Percentiles rank a stretch among this genome's conserved stretches.
Conservation (phyloP, 1,140 invertebrate species). For the Aphidius ervi region DNA sequence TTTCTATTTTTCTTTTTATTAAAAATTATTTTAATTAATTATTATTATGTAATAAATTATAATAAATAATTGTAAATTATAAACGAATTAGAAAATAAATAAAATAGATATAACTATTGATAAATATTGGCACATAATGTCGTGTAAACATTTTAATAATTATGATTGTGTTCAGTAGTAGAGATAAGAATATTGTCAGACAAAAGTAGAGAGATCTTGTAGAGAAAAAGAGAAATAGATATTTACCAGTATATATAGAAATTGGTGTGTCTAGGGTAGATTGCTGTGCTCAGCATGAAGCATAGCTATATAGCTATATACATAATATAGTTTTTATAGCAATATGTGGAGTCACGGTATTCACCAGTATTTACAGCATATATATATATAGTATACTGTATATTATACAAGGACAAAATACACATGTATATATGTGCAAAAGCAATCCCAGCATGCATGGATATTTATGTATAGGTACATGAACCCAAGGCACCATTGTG, state of each 20-base stretch:
- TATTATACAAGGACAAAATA: no score
- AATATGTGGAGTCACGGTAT: no score
- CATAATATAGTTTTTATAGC: no score
- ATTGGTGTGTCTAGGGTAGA: conserved; percentile 13
- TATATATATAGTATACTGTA: no score
- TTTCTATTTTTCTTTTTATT: no score
- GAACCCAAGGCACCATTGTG: conserved; percentile 17
- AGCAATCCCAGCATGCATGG: neutral
- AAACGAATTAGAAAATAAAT: no score
- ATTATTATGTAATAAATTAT: no score
- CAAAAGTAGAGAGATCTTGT: no score
- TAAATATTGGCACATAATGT: conserved; percentile 11
- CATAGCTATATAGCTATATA: neutral
- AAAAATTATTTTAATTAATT: no score
- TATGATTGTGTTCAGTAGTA: conserved; percentile 25
- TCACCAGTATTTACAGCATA: no score
- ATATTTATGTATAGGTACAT: conserved; percentile 6
- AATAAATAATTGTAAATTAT: no score
- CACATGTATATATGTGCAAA: no score
- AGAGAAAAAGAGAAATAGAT: neutral
- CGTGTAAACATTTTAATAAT: conserved; percentile 43
- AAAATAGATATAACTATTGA: neutral
- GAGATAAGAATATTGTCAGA: conserved; percentile 33
- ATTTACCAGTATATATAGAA: neutral
- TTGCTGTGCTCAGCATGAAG: conserved; percentile 25